Evolutionary conservation across 2,888 invertebrate genomes (phyloP).

Genomic region (Candidula unifasciata): DNA sequence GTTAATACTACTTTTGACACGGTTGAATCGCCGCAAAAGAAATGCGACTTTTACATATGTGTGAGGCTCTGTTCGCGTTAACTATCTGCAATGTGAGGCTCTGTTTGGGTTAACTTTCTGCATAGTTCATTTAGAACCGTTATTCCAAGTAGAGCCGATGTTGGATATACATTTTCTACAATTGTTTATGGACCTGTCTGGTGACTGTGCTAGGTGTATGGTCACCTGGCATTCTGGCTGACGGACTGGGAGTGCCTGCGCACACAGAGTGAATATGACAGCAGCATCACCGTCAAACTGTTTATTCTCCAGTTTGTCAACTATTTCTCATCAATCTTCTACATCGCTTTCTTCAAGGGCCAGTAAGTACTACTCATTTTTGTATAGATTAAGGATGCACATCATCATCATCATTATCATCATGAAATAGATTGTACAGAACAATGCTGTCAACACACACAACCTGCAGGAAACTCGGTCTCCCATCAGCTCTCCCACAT

Average conservation of each 20-base stretch:
- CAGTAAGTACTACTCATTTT: conserved; percentile 68
- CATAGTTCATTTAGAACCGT: no score
- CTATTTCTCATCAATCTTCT: conserved; percentile 97
- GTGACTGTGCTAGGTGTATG: conserved; percentile 60
- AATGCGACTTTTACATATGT: no score
- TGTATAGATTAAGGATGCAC: not conserved
- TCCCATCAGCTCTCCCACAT: no score
- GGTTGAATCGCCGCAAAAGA: no score
- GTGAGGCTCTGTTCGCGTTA: no score
- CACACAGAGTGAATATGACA: conserved; percentile 96
- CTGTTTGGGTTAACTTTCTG: no score
- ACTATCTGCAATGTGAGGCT: no score
- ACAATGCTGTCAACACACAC: no score
- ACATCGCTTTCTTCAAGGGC: conserved; percentile 98
- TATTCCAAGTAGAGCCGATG: no score
- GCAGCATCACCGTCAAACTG: conserved; percentile 94
- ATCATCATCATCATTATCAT: not conserved
- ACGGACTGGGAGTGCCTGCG: conserved; percentile 89
- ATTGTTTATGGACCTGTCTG: not conserved
- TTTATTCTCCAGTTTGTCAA: conserved; percentile 97
- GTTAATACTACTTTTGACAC: no score
- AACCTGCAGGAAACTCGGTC: no score
- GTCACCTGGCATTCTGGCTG: conserved; percentile 85
- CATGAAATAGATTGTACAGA: not conserved
- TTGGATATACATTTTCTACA: not conserved